Base-by-base conservation (phyloP, 2,888 invertebrate species). In the Ophioninae sp. region DNA sequence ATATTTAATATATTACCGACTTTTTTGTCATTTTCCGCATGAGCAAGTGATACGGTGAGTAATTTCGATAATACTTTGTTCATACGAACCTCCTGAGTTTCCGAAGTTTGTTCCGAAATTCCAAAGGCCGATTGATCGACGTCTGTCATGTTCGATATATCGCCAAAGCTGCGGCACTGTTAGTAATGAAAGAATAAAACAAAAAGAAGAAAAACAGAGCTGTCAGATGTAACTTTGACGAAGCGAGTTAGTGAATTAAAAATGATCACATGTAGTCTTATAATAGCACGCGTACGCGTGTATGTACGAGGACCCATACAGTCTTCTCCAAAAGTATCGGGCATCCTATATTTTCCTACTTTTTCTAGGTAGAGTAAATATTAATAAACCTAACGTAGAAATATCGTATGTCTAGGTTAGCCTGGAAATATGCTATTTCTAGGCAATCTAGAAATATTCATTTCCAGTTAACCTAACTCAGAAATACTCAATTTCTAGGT, bases 131-230 rank as follows among this genome's bases (percentile, higher is more conserved):
- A 87, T 86, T 90, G 89, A 86, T 92, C 93, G 85, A 93, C 93
- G 85, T 94, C 94, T 79, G 91, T 93, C 88, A 94, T 93, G 92
- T 94, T 94, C 89, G 94, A 94, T 90, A 95, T 93, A 92, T 95
- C 95, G 90, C 94, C 94, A 91, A 95, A 95, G 93, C 95, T 95
- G 91, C 95, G 94, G 93, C 95, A 94, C 95, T 95, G 93, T 91
- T 90, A 91, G 89, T 90, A 88, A 91, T 88, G 90, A 82, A 72
- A 72, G 44, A 82, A 82, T 37, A 83, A 81, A 75, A 63, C 30
- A 61, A 64, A 58, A 77, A 56, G 41, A 80, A 75, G 30, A 77
- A 71, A 90, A 90, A 88, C 87, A 89, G 86, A 88, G 87, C 89
- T 88, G 87, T 88, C 88, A 88, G 87, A 85, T 87, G 84, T 85